Conservation (phyloP, 2,113 vertebrate species). For the Progne subis region DNA sequence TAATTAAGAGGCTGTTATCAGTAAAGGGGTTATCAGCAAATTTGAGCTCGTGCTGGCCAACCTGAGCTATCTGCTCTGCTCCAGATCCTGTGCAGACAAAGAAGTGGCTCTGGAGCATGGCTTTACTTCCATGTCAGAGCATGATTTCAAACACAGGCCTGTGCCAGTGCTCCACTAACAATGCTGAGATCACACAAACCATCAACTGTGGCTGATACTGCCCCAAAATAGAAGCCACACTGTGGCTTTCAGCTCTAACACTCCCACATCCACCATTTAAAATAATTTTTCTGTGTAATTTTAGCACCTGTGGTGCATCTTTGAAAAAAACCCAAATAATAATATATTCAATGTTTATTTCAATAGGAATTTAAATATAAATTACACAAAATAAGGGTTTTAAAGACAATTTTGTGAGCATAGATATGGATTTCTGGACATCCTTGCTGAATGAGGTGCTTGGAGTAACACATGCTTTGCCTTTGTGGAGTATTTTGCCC, state of each 20-base stretch:
- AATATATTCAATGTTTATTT: not conserved
- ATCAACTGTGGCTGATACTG: not conserved
- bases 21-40: not conserved
- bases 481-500: not conserved
- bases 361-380: not conserved
- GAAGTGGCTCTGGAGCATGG: not conserved
- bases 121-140: not conserved
- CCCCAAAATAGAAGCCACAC: not conserved
- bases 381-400: not conserved
- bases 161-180: not conserved
- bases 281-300: not conserved
- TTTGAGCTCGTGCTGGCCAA: not conserved
- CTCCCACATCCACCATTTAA: not conserved
- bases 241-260: not conserved
- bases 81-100: not conserved
- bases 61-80: not conserved
- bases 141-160: not conserved
- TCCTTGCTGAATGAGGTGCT: not conserved
- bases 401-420: not conserved
- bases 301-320: not conserved
- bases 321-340: not conserved
- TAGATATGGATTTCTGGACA: not conserved
- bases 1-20: not conserved
- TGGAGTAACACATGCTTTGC: not conserved
- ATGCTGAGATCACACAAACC: not conserved